Conservation (phyloP, 2,113 vertebrate species). For the Ptyas mucosa region DNA sequence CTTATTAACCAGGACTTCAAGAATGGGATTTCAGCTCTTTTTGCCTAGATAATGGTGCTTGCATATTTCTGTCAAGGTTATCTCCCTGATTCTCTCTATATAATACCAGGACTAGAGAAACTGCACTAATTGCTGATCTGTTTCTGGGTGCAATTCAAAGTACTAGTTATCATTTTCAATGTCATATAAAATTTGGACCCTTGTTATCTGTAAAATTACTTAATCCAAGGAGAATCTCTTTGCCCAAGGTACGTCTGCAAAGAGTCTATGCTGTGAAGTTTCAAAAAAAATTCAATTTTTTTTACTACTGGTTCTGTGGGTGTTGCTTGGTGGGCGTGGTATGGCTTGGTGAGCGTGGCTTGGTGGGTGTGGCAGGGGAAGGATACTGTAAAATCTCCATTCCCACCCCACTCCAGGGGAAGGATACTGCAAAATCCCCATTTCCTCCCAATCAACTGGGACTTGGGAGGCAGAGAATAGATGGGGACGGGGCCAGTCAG, state of each 20-base stretch:
- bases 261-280: background rate
- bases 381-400: too few relatives aligned
- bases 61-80: background rate
- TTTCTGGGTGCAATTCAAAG: background rate
- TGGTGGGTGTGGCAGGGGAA: too few relatives aligned
- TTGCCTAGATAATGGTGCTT: background rate
- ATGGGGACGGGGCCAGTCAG: too few relatives aligned
- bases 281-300: too few relatives aligned
- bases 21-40: background rate
- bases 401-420: too few relatives aligned
- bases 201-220: background rate
- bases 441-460: too few relatives aligned
- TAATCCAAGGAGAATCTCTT: background rate
- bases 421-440: too few relatives aligned
- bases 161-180: background rate
- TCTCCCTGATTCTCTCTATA: background rate
- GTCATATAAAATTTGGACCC: background rate
- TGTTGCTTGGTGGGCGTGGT: too few relatives aligned
- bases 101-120: background rate
- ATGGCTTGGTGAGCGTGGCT: too few relatives aligned
- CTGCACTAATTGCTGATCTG: background rate
- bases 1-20: background rate
- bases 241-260: background rate
- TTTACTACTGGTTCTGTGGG: too few relatives aligned
- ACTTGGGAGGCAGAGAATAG: too few relatives aligned